Evolutionary conservation across 2,888 invertebrate genomes (phyloP), one percentile per base, ranked within the genome.

Genomic region (Ochropleura plecta): DNA sequence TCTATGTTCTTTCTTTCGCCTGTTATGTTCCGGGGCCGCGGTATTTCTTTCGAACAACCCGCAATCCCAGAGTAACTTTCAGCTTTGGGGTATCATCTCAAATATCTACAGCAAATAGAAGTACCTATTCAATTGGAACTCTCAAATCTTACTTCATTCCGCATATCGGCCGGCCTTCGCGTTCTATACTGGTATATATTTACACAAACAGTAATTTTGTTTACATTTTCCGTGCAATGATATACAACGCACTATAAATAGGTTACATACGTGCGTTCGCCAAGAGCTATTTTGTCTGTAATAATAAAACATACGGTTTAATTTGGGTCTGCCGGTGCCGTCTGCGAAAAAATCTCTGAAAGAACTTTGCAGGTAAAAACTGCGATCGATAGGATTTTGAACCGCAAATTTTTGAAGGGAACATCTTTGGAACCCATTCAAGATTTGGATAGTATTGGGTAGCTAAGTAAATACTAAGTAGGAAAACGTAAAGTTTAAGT

Each of bases 191-290:
- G 81, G 82, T 79, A 77, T 86, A 82, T 91, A 92, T 93, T 94
- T 92, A 92, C 90, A 90, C 91, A 91, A 93, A 92, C 92, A 87
- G 87, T 88, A 91, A 92, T 91, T 88, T 89, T 93, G 94, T 94
- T 94, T 95, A 94, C 91, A 91, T 93, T 91, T 91, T 85, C 90
- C 85, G 82, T 83, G 90, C 89, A 92, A 91, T 91, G 89, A 92
- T 92, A 91, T 90, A 92, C 91, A 91, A 90, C 85, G 82, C 79
- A 83, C 90, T 92, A 90, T 90, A 88, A 91, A 91, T 92, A 91
- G 89, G 84, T 67, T 71, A 79, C 81, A 82, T 84, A 73, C 83
- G 85, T 84, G 85, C 83, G 82, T 82, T 65, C 89, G 92, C 91
- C 91, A 91, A 91, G 88, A 89, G 85, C 87, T 84, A 86, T 89